These are phyloP conservation scores for Tamias sibiricus DNA, from an alignment of 2,113 vertebrate species.

Conservation along the genomic window DNA sequence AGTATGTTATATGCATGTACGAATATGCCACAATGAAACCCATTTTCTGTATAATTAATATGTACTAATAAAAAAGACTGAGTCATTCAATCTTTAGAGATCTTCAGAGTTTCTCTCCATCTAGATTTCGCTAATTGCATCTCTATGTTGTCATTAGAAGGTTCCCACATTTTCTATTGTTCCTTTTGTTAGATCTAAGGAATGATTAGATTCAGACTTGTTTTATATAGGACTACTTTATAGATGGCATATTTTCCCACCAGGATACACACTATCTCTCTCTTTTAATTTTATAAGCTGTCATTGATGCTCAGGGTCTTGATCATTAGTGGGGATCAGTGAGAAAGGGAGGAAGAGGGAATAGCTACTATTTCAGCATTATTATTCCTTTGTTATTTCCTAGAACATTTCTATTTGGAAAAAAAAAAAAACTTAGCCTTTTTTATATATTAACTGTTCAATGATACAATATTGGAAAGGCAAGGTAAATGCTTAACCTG, in stretches of 20 bases:
- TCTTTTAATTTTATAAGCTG: constrained; percentile 14
- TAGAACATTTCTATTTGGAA: background rate
- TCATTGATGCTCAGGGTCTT: background rate
- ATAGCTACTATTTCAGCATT: background rate
- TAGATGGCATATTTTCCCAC: background rate
- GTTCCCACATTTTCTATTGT: background rate
- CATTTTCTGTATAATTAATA: no score
- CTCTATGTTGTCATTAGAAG: background rate
- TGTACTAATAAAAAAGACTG: background rate
- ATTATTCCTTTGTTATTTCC: background rate
- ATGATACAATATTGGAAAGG: background rate
- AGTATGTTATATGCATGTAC: no score
- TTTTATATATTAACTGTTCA: background rate
- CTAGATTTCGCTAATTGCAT: constrained; percentile 37
- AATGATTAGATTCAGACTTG: background rate
- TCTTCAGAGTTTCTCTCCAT: background rate
- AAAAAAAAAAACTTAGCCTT: background rate
- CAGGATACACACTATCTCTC: background rate
- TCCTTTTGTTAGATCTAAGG: background rate
- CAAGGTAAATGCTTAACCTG: background rate
- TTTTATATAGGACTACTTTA: background rate
- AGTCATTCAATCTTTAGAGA: constrained; percentile 24
- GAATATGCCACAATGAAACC: no score
- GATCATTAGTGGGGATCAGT: background rate
- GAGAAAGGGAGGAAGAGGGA: background rate